Evolutionary conservation across 1,140 invertebrate species (phyloP).

Genomic region (Littorina saxatilis): DNA sequence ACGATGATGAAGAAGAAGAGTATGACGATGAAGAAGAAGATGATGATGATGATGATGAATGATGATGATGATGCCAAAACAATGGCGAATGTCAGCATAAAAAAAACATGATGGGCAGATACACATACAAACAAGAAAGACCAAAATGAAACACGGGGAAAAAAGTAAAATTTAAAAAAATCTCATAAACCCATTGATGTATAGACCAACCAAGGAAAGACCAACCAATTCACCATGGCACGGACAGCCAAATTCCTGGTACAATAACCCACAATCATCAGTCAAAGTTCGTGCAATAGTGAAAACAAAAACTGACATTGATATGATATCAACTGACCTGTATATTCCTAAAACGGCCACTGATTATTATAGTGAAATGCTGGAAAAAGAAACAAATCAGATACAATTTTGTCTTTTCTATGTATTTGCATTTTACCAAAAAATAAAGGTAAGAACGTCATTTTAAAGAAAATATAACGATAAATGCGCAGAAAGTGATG

Average conservation of each 20-base stretch:
- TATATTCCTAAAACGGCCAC: slow-evolving; percentile 7
- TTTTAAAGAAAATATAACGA: no score
- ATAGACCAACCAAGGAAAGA: background rate
- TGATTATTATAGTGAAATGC: slow-evolving; percentile 26
- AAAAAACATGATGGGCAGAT: no score
- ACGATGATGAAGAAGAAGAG: no score
- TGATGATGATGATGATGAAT: no score
- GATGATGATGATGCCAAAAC: no score
- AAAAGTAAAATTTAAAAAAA: background rate
- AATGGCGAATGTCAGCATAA: no score
- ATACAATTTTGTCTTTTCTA: background rate
- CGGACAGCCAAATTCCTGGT: no score
- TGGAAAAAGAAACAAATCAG: slow-evolving; percentile 13
- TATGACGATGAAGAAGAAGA: no score
- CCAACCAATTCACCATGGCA: background rate
- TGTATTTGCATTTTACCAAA: background rate
- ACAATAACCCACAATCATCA: no score
- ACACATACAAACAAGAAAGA: background rate
- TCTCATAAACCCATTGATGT: no score
- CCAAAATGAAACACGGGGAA: background rate
- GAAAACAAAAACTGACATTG: background rate
- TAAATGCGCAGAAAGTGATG: no score
- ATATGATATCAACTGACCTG: background rate
- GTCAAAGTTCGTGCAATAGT: background rate
- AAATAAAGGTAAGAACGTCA: no score